These are phyloP conservation scores for Sylvilagus bachmani DNA, from an alignment of 2,113 vertebrate genomes.

Conservation along the genomic window DNA sequence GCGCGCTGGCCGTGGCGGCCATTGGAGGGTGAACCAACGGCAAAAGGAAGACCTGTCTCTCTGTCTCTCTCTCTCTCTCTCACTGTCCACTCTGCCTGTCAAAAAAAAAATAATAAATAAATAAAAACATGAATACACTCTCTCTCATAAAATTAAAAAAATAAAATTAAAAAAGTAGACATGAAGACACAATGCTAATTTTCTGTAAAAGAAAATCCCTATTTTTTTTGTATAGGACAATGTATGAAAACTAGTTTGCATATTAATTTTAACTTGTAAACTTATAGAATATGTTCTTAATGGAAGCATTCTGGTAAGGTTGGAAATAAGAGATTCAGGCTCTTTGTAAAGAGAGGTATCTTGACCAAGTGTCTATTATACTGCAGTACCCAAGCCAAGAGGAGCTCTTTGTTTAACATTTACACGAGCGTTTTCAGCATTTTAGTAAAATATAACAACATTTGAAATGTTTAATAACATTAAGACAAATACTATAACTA, in stretches of 20 bases:
- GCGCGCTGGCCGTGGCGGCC: too few relatives aligned
- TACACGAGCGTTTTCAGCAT: slow-evolving; percentile 50
- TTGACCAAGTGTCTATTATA: slow-evolving; percentile 16
- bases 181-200: slow-evolving; percentile 52
- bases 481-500: too few relatives aligned
- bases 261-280: slow-evolving; percentile 58
- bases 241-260: slow-evolving; percentile 37
- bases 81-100: too few relatives aligned
- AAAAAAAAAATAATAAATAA: too few relatives aligned
- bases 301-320: slow-evolving; percentile 40
- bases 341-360: slow-evolving; percentile 37
- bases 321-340: slow-evolving; percentile 66
- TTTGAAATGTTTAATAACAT: background rate
- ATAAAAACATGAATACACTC: too few relatives aligned
- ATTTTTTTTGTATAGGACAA: background rate
- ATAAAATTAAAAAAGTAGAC: too few relatives aligned
- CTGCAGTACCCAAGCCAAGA: background rate
- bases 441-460: slow-evolving; percentile 57
- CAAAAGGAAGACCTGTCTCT: too few relatives aligned
- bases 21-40: too few relatives aligned
- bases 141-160: too few relatives aligned
- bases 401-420: slow-evolving; percentile 40
- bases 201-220: slow-evolving; percentile 47
- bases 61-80: too few relatives aligned
- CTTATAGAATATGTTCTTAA: slow-evolving; percentile 68